Evolutionary conservation across 1,140 invertebrate genomes (phyloP).

Genomic region (Portunus trituberculatus): DNA sequence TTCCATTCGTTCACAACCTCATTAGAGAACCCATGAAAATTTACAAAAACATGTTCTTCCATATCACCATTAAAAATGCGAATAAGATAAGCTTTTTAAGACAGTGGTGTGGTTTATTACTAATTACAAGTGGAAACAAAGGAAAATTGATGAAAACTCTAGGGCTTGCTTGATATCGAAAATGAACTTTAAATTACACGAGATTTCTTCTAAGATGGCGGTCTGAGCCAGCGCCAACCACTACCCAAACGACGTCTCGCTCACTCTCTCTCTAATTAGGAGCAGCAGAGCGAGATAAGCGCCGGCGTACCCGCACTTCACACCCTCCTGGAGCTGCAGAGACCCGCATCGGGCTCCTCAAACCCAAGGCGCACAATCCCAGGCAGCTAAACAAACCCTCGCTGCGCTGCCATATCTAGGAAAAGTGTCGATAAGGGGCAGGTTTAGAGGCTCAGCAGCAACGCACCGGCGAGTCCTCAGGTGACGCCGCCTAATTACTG

Average conservation of each 20-base stretch:
- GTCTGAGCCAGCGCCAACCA: background rate
- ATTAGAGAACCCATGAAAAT: background rate
- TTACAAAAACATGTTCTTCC: no score
- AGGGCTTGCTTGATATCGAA: no score
- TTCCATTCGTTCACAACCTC: background rate
- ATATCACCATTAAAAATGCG: no score
- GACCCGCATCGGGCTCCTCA: background rate
- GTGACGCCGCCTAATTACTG: background rate
- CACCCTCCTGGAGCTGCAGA: background rate
- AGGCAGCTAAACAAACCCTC: background rate
- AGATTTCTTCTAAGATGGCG: conserved; percentile 13
- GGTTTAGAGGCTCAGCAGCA: background rate
- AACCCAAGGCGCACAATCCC: background rate
- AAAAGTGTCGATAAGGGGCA: conserved; percentile 21
- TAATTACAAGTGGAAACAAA: no score
- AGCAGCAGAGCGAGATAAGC: conserved; percentile 18
- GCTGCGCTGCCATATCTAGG: background rate
- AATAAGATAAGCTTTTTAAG: no score
- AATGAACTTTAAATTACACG: background rate
- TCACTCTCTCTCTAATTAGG: background rate
- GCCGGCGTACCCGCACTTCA: background rate
- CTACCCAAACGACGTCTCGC: background rate
- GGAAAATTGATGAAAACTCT: no score
- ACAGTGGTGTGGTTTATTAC: no score
- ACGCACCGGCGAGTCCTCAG: background rate